Evolutionary conservation across 2,797 vertebrate species (phyloP), one percentile per base, ranked within the genome.

Genomic region (Neoniphon sammara): DNA sequence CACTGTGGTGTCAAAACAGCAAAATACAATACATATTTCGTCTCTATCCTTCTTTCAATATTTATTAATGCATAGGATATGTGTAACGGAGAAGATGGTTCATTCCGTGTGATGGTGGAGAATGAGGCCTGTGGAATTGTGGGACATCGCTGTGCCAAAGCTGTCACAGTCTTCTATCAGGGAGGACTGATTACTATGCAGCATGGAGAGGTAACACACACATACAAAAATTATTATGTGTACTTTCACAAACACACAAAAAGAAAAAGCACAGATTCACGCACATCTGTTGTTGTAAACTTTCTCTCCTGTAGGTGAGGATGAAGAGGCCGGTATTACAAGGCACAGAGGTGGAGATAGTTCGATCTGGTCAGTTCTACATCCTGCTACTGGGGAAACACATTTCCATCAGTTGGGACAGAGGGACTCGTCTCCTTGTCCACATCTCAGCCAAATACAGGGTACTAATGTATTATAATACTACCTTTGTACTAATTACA

Each of bases 361-460:
- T 97, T n/a, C 94, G 87, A 8, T 96, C 97, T 1, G 97, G 97
- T 27, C 95, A 93, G 30, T 97, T 96, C 71, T 93, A 96, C 78
- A 94, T 96, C 0, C 66, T 99, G 76, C 90, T 96, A 62, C 88
- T 99, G 69, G 95, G 96, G 20, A 93, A 93, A 83, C 88, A 91
- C 36, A 95, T 99, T 67, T 96, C 91, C 2, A 85, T 99, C 56
- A 95, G 92, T 74, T 99, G 98, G 98, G 97, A 99, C 87, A 93
- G 70, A 50, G 95, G 92, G 77, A 96, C 96, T 70, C 91, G 88
- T 8, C 69, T 99, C 66, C 93, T 95, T 0, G 92, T 99, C 83
- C 94, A 96, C 83, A 92, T 99, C 82, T 96, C 95, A 65, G 93
- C 93, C 74, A 72, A 88, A 12, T 96, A 96, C 92, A 94, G 88